Evolutionary conservation across 2,888 invertebrate genomes (phyloP), one percentile per base, ranked within the genome.

Genomic region (Prenolepis imparis): DNA sequence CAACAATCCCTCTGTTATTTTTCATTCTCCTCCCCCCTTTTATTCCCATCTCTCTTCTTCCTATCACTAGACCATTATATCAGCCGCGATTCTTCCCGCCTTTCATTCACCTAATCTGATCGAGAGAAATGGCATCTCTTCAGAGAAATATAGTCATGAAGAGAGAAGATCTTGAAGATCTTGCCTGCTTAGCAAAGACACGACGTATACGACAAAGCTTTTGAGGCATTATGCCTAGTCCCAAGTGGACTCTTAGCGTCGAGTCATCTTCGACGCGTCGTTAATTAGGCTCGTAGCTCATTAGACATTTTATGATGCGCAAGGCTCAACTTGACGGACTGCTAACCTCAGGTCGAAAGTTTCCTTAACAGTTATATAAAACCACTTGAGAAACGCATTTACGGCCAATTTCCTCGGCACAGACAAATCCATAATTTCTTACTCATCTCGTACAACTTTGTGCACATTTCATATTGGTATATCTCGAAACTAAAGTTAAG

Each of bases 271-370:
- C 81, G 39, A n/a, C 28, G 39, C 36, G 41, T 64, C 81, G 78
- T 63, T 80, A 82, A 82, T 82, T 82, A 82, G 21, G 61, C 59
- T 78, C 78, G 41, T 32, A 48, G 36, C 74, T 82, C 81, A 82
- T 82, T 78, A 82, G 39, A 41, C 15, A 52, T 64, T 77, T 82
- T 82, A 64, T 72, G 63, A 21, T 44, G 28, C 15, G 12, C 36
- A n/a, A 48, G 24, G 24, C 48, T 44, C n/a, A 52, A 77, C 55
- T 78, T 82, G 55, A 80, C 82, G 21, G 67, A 61, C 44, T 44
- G 41, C 39, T 67, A 44, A 81, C 44, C 83, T 28, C 36, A 9
- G 81, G 59, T 74, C 44, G 48, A 80, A 72, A 74, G 80, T 74
- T 61, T 61, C 21, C 61, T 74, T 48, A 80, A 77, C 77, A 77